These are phyloP conservation scores for Phoebastria nigripes DNA, from an alignment of 2,797 vertebrate species.

Conservation along the genomic window DNA sequence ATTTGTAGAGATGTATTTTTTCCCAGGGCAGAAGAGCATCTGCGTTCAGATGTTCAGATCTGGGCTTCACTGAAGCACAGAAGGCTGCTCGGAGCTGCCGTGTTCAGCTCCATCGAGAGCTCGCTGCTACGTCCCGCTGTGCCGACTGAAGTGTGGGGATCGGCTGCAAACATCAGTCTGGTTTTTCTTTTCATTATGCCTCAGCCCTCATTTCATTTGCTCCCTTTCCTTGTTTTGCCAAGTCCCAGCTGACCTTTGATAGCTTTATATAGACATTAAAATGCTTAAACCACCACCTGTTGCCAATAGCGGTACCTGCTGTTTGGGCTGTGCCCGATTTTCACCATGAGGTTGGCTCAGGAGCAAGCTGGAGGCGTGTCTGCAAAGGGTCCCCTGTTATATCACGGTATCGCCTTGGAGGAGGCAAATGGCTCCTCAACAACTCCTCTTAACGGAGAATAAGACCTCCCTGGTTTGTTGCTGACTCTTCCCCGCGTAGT, in stretches of 20 bases:
- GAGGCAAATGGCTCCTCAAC: background rate
- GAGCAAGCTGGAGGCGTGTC: background rate
- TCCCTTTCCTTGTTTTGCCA: background rate
- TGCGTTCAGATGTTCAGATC: background rate
- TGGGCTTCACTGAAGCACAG: background rate
- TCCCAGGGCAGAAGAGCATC: background rate
- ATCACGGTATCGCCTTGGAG: background rate
- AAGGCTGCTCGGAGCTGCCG: background rate
- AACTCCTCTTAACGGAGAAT: rapidly evolving
- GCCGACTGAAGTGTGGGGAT: background rate
- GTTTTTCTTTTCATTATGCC: background rate
- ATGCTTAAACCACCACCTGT: background rate
- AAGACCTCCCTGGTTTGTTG: background rate
- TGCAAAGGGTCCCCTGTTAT: background rate
- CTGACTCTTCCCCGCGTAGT: background rate
- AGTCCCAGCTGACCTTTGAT: background rate
- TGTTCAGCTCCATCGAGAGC: background rate
- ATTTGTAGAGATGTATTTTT: background rate
- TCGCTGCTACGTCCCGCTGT: rapidly evolving
- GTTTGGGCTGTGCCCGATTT: background rate
- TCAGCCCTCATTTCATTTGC: background rate
- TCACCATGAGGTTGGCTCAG: background rate
- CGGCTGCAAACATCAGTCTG: background rate
- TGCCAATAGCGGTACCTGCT: background rate
- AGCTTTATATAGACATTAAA: background rate